Base-by-base conservation (phyloP, 2,888 invertebrate species). In the Eilema caniola region DNA sequence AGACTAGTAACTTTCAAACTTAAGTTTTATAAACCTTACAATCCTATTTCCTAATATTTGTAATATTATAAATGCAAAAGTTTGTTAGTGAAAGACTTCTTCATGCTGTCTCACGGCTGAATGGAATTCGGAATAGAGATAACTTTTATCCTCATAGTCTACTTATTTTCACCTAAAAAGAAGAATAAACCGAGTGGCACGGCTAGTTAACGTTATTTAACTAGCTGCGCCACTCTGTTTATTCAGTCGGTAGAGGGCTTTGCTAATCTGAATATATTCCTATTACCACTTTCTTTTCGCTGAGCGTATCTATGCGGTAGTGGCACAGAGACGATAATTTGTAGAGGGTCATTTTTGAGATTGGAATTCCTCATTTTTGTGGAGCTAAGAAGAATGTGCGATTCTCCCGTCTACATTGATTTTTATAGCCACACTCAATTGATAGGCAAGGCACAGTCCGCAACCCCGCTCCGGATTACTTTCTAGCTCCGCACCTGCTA, bases 1-100 rank as follows among this genome's bases (percentile, higher is more conserved):
- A 69, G 57, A 77, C 70, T 69, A 80, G 70, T 60, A 16, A 64
- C 12, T 70, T 77, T 41, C 67, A 80, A 77, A 76, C 69, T 69
- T 67, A 47, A 41, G 67, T 77, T 79, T 79, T 72, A 71, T 65
- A 61, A 25, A 16, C 28, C 28, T 57, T 59, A 59, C 25, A 16
- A 59, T 24, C 59, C 25, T 59, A 59, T 12, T 59, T 16, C 59
- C 28, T 59, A n/a, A 28, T 28, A 28, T 5, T 28, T 33, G 1
- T 8, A 59, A 59, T 59, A 25, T 59, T 59, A 59, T 59, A 59
- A 59, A 59, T 59, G 16, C 59, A 25, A 59, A 23, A 59, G 25
- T 59, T 59, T 59, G 28, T 25, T 16, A 59, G 59, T 59, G 28
- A 7, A 8, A 16, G 28, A 25, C 20, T 24, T 24, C 28, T 59